Conservation (phyloP, 30 jellyfish, hydroid and myxozoan species). For the Phacellophora camtschatica region DNA sequence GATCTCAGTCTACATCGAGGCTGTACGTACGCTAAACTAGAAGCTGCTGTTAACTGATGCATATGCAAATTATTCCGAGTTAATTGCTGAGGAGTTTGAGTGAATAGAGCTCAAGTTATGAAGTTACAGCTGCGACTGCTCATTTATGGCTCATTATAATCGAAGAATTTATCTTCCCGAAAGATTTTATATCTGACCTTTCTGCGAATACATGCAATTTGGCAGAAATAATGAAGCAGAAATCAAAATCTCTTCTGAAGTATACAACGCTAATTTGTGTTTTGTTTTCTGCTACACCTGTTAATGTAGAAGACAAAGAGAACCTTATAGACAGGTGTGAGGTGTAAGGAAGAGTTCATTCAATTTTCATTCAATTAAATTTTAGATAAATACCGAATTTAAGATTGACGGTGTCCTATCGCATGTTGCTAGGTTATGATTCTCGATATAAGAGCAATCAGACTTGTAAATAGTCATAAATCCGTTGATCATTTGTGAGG, state of each 20-base stretch:
- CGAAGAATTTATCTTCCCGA: too few relatives aligned
- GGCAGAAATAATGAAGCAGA: background rate
- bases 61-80: too few relatives aligned
- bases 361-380: slow-evolving; percentile 20
- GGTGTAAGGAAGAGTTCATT: slow-evolving; percentile 6
- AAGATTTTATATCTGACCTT: too few relatives aligned
- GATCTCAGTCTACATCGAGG: too few relatives aligned
- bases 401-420: too few relatives aligned
- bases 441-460: slow-evolving; percentile 49
- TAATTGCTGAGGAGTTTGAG: too few relatives aligned
- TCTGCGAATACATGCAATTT: too few relatives aligned
- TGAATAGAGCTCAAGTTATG: too few relatives aligned
- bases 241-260: slow-evolving; percentile 20
- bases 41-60: too few relatives aligned
- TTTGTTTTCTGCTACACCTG: slow-evolving; percentile 37
- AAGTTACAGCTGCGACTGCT: too few relatives aligned
- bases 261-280: slow-evolving; percentile 11
- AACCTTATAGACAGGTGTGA: slow-evolving; percentile 46
- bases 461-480: background rate
- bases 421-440: slow-evolving; percentile 60
- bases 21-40: too few relatives aligned
- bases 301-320: slow-evolving; percentile 27
- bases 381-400: slow-evolving; percentile 37
- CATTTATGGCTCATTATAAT: too few relatives aligned
- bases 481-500: slow-evolving; percentile 24